Evolutionary conservation across 2,113 vertebrate genomes (phyloP).

Genomic region (Grallaria varia): DNA sequence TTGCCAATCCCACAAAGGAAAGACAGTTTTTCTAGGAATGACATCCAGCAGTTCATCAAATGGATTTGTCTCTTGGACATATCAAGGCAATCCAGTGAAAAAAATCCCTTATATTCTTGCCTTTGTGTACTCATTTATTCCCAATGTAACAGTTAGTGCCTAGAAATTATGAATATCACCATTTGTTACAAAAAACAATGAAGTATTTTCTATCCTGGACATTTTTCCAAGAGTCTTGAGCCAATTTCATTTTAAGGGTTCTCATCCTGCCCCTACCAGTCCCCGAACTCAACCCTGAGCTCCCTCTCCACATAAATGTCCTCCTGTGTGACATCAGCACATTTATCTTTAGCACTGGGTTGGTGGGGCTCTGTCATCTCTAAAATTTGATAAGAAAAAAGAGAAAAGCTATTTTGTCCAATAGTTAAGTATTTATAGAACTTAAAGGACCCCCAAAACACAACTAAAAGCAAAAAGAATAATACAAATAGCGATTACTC

Average conservation of each 20-base stretch:
- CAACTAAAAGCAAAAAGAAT: background rate
- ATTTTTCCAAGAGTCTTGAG: background rate
- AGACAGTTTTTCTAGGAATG: background rate
- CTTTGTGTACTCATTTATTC: background rate
- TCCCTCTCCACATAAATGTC: no score
- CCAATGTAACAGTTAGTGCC: background rate
- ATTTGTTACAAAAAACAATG: background rate
- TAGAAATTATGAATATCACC: accelerated
- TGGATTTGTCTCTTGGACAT: background rate
- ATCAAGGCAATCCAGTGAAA: background rate
- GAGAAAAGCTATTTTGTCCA: background rate
- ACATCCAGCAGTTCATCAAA: background rate
- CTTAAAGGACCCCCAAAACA: background rate
- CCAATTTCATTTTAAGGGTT: background rate
- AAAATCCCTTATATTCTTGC: background rate
- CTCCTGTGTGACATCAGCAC: background rate
- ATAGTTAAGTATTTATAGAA: background rate
- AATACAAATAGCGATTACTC: accelerated
- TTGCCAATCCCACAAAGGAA: background rate
- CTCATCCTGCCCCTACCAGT: accelerated
- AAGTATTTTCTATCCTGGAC: background rate
- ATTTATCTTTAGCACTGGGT: background rate
- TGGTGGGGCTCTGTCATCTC: background rate
- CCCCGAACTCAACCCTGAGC: background rate
- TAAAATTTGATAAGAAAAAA: background rate